phyloP scores from a whole-genome alignment of 2,888 invertebrate species.

The Thera britannica region DNA sequence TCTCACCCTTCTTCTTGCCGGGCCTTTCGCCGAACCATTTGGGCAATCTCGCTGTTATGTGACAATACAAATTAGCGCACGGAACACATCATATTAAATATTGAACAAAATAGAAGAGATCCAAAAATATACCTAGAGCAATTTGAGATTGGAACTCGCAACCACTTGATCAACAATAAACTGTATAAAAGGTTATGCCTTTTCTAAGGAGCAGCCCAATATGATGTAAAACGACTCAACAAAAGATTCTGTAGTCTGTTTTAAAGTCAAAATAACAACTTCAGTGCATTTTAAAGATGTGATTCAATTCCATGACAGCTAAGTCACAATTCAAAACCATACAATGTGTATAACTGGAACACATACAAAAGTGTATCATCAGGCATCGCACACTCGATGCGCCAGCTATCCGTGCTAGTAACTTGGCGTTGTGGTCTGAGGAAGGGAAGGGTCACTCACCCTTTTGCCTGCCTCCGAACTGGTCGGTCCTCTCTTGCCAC shows the following conservation, averaged over 20 bases:
- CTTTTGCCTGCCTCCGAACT: conserved; percentile 95
- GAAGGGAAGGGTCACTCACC: conserved; percentile 83
- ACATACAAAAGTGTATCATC: conserved; percentile 16
- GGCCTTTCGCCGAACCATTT: conserved; percentile 98
- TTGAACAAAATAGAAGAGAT: too few species aligned
- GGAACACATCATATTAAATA: not conserved
- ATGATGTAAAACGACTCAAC: too few species aligned
- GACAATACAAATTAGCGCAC: not conserved
- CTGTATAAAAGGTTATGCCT: too few species aligned
- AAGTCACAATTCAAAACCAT: conserved; percentile 12
- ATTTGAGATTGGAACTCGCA: too few species aligned
- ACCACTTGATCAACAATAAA: too few species aligned
- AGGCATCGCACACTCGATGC: not conserved
- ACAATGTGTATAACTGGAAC: conserved; percentile 1
- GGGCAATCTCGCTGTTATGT: conserved; percentile 91
- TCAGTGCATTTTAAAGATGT: not conserved
- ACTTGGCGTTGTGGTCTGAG: not conserved
- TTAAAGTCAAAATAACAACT: too few species aligned
- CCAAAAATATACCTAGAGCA: too few species aligned
- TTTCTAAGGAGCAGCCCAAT: too few species aligned
- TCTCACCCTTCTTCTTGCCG: conserved; percentile 95
- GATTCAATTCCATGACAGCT: not conserved
- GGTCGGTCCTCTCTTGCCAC: conserved; percentile 94
- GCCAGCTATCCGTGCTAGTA: conserved; percentile 3
- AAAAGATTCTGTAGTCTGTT: too few species aligned